Evolutionary conservation across 2,797 vertebrate species (phyloP), one percentile per base, ranked within the genome.

Genomic region (Karalla daura): DNA sequence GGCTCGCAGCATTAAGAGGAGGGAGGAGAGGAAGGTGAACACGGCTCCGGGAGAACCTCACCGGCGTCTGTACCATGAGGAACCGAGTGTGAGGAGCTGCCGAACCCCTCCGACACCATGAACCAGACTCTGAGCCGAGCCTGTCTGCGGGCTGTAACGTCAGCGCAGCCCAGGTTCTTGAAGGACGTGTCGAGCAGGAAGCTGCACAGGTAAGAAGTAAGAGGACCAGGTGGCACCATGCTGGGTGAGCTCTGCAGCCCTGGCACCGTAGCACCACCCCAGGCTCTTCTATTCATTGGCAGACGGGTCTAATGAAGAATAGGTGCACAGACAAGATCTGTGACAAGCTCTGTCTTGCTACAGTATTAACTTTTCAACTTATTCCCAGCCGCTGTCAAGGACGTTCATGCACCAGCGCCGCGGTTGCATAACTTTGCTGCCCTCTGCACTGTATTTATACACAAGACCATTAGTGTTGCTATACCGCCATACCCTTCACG

Each of bases 161-260:
- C 69, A 0, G 68, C 67, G 51, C 61, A 74, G 44, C 23, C 76
- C 20, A 78, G 70, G 23, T 68, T 75, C 61, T 25, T 84, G 13
- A 73, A 77, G 41, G 83, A 73, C 71, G 21, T 69, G 5, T 30
- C 56, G 3, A 61, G 14, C 27, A 81, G 86, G 40, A 63, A 63
- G 18, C 74, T 86, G 5, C 90, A 92, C 88, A 91, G 89, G 92
- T 92, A 37, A 86, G 78, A 49, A 2, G n/a, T n/a, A n/a, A n/a
- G n/a, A n/a, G n/a, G n/a, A n/a, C n/a, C n/a, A n/a, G n/a, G n/a
- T n/a, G n/a, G n/a, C n/a, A n/a, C n/a, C n/a, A n/a, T n/a, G n/a
- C n/a, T n/a, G n/a, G n/a, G n/a, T n/a, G n/a, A n/a, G n/a, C n/a
- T n/a, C n/a, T n/a, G n/a, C n/a, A n/a, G n/a, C n/a, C n/a, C n/a